Percentiles rank a stretch among this genome's conserved stretches.
These are phyloP conservation scores for Caprella mutica DNA, from an alignment of 2,888 invertebrate species.

Conservation along the genomic window DNA sequence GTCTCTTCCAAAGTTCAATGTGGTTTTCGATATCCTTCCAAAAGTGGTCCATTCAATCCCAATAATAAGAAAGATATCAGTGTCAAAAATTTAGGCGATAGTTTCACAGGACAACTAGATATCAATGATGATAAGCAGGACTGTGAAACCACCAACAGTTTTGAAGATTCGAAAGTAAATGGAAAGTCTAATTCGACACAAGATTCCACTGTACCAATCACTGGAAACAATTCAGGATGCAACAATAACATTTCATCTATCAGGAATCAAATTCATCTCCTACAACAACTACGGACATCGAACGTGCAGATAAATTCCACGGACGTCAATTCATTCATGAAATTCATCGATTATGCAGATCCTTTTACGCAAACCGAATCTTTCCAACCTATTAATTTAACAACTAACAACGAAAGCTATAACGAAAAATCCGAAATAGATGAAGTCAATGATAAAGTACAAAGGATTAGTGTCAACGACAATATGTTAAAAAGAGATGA, in stretches of 20 bases:
- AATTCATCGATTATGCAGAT: conserved; percentile 12
- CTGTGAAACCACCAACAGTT: no score
- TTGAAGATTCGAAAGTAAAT: no score
- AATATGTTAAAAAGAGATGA: no score
- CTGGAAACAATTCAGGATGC: no score
- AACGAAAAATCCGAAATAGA: background rate
- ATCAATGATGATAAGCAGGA: no score
- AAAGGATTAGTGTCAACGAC: background rate
- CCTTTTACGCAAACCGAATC: conserved; percentile 10
- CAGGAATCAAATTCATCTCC: conserved; percentile 7
- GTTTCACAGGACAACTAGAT: no score
- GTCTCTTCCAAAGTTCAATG: conserved; percentile 32
- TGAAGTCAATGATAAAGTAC: background rate
- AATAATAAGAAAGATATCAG: no score
- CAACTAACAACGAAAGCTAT: conserved; percentile 4
- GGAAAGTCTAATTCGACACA: no score
- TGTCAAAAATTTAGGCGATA: no score
- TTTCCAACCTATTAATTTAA: conserved; percentile 8
- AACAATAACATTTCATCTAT: conserved; percentile 10
- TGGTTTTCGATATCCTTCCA: conserved; percentile 28
- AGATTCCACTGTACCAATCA: no score
- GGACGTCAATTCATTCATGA: conserved; percentile 10
- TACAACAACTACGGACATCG: conserved; percentile 9
- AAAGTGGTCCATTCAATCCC: conserved; percentile 2
- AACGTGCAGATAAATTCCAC: conserved; percentile 4